Conservation (phyloP, 1,140 invertebrate genomes). For the Gonioctena quinquepunctata region DNA sequence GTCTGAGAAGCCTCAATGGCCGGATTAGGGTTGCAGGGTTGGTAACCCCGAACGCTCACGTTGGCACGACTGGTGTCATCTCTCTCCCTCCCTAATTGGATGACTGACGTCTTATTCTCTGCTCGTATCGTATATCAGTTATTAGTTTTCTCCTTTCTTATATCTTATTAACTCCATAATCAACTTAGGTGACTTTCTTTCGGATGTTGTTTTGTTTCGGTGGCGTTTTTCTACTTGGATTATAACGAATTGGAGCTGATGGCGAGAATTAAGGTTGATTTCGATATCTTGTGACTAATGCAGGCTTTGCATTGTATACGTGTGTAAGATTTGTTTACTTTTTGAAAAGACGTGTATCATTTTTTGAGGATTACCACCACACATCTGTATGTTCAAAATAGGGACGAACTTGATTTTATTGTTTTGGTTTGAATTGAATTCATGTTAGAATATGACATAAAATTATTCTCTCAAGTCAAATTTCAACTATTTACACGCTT, state of each 20-base stretch:
- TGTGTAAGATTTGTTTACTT: no score
- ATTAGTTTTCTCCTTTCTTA: slow-evolving; percentile 26
- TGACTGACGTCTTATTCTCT: slow-evolving; percentile 39
- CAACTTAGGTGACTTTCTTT: slow-evolving; percentile 30
- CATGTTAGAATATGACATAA: no score
- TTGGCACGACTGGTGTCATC: slow-evolving; percentile 24
- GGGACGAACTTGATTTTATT: no score
- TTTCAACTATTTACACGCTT: no score
- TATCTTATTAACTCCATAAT: slow-evolving; percentile 32
- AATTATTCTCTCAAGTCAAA: no score
- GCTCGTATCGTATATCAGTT: slow-evolving; percentile 33
- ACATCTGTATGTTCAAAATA: no score
- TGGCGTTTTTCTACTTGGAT: neutral
- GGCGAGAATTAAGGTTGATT: neutral
- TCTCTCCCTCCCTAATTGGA: slow-evolving; percentile 36
- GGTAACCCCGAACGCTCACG: slow-evolving; percentile 31
- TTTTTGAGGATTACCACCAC: no score
- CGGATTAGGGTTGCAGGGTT: slow-evolving; percentile 39
- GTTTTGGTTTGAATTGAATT: no score
- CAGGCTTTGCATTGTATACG: no score
- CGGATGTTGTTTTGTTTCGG: slow-evolving; percentile 5
- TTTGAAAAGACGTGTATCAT: no score
- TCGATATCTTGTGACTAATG: no score
- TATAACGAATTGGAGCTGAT: neutral
- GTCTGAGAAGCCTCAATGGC: slow-evolving; percentile 31